These are phyloP conservation scores for Dreissena polymorpha DNA, from an alignment of 1,140 invertebrate genomes.

Conservation along the genomic window DNA sequence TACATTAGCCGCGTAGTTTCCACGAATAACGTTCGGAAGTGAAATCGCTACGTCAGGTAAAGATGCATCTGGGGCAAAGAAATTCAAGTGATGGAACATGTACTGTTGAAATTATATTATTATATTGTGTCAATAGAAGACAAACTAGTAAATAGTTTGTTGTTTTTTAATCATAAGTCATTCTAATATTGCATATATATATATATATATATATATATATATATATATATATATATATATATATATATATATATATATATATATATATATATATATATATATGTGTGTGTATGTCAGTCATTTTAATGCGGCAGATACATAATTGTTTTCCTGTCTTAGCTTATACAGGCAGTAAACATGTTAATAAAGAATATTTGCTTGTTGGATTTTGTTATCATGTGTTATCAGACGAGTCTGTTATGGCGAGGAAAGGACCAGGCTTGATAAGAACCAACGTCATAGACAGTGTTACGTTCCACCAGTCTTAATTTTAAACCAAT, in stretches of 20 bases:
- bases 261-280: too few species aligned
- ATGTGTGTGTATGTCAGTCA: too few species aligned
- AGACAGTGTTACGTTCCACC: not conserved
- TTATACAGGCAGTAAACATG: too few species aligned
- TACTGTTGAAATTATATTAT: not conserved
- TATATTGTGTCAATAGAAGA: not conserved
- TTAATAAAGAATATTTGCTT: not conserved
- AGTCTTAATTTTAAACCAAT: not conserved
- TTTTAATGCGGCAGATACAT: too few species aligned
- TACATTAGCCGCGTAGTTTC: conserved; percentile 3
- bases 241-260: too few species aligned
- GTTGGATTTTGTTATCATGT: not conserved
- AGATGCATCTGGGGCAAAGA: not conserved
- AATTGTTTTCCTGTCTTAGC: too few species aligned
- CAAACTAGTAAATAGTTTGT: not conserved
- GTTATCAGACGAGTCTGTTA: not conserved
- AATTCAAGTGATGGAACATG: too few species aligned
- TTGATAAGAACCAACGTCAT: too few species aligned
- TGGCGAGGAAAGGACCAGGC: not conserved
- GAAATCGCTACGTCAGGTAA: not conserved
- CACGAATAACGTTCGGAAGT: conserved; percentile 19
- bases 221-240: too few species aligned
- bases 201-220: too few species aligned
- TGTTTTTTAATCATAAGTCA: not conserved
- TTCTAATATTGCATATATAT: too few species aligned